Base-by-base conservation (phyloP, 2,797 vertebrate species). In the Paramormyrops hopkinsi region DNA sequence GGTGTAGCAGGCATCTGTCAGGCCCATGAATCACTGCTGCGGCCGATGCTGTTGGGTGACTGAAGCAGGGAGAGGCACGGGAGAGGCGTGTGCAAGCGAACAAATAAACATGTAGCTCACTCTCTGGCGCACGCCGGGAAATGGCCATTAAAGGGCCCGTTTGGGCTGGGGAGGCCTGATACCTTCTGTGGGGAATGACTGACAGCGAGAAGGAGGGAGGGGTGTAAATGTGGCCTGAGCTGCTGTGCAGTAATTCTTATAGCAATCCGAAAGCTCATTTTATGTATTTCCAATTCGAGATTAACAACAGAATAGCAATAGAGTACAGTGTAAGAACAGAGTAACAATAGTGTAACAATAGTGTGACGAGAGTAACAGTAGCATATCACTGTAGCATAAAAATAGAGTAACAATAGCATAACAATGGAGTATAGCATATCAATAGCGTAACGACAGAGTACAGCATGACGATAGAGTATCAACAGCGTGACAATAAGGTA, bases 1-100 rank as follows among this genome's bases (percentile, higher is more conserved):
- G 98, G 97, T 99, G 98, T 96, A 98, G 97, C 96, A 98, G 97
- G 98, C 98, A 99, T 99, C 98, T 99, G 98, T 99, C 98, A 99
- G 97, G 97, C 95, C 97, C 97, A 98, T 99, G 98, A 99, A 99
- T 99, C 98, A 99, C 97, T 97, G 97, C 97, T 97, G 96, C 97
- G 97, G 98, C 97, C 97, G 41, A 17, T 19, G 37, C 76, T 96
- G 96, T 97, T 96, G 95, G 96, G 96, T 96, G 96, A 97, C 94
- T 96, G 93, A 94, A 96, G 96, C 95, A 96, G 96, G 97, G 96
- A 97, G 96, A 97, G 97, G 97, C 96, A 96, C 94, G 95, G 93
- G 94, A 95, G 96, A 95, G 93, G 93, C 95, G 95, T 95, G 95
- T 95, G 93, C 93, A 94, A 95, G 96, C 94, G 93, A 95, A 96